These are phyloP conservation scores for Endomychus coccineus DNA, from an alignment of 2,888 invertebrate genomes.

Conservation along the genomic window DNA sequence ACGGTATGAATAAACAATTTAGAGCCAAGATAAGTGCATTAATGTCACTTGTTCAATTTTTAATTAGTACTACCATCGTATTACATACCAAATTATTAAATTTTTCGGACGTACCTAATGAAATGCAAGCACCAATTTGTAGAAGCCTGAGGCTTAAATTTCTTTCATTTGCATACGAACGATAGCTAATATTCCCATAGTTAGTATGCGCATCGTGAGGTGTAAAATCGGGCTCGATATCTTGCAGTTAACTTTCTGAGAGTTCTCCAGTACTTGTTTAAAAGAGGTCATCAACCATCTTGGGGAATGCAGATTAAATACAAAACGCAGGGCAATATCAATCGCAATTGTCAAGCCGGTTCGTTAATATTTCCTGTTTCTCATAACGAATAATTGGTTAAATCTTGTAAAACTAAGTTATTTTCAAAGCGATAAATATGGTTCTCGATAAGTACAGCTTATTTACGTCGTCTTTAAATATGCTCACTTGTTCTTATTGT, in stretches of 20 bases:
- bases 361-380: conserved; percentile 15
- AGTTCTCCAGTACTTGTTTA: conserved; percentile 9
- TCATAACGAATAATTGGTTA: no score
- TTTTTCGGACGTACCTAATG: no score
- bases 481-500: no score
- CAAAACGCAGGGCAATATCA: conserved; percentile 15
- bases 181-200: conserved; percentile 18
- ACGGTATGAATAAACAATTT: no score
- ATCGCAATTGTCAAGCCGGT: conserved; percentile 13
- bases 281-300: conserved; percentile 15
- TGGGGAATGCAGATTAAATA: conserved; percentile 15
- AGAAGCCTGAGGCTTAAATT: conserved; percentile 8
- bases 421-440: no score
- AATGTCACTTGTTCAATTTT: no score
- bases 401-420: no score
- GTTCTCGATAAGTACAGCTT: no score
- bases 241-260: conserved; percentile 11
- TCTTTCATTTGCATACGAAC: conserved; percentile 13
- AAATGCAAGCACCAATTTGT: conserved; percentile 14
- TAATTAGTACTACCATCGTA: no score
- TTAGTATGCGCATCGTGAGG: conserved; percentile 21
- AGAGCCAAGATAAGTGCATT: no score
- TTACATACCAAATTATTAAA: no score
- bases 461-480: no score
- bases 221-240: conserved; percentile 16